These are phyloP conservation scores for Micronycteris hirsuta DNA, from an alignment of 2,113 vertebrate genomes.

Conservation along the genomic window DNA sequence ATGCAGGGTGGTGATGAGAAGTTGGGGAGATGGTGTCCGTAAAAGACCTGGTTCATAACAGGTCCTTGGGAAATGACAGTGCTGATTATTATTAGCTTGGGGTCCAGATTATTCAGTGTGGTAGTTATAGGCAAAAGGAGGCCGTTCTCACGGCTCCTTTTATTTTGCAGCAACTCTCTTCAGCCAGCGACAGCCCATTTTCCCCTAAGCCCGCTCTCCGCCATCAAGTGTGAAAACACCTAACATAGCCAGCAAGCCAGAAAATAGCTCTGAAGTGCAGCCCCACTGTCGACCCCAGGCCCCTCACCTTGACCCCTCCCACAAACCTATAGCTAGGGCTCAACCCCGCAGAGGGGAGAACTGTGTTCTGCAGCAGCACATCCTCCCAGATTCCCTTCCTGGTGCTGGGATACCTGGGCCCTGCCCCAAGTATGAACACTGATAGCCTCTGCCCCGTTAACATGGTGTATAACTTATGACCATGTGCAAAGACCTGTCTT, in stretches of 20 bases:
- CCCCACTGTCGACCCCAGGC: not conserved
- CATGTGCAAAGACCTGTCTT: constrained; percentile 71
- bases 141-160: not conserved
- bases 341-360: not conserved
- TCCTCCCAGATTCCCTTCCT: constrained; percentile 23
- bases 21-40: not conserved
- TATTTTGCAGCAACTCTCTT: not conserved
- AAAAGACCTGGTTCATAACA: not conserved
- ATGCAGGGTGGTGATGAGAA: not conserved
- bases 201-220: not conserved
- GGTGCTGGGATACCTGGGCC: constrained; percentile 44
- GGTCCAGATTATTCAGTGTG: not conserved
- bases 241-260: not conserved
- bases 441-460: constrained; percentile 68
- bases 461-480: constrained; percentile 44
- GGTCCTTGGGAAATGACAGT: not conserved
- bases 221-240: not conserved
- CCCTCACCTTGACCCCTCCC: not conserved
- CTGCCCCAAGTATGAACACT: constrained; percentile 43
- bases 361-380: not conserved
- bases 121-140: not conserved
- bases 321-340: not conserved
- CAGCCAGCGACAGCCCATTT: not conserved
- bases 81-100: not conserved
- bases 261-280: not conserved